These are phyloP conservation scores for Platorchestia sp. DNA, from an alignment of 1,140 invertebrate species.

Conservation along the genomic window DNA sequence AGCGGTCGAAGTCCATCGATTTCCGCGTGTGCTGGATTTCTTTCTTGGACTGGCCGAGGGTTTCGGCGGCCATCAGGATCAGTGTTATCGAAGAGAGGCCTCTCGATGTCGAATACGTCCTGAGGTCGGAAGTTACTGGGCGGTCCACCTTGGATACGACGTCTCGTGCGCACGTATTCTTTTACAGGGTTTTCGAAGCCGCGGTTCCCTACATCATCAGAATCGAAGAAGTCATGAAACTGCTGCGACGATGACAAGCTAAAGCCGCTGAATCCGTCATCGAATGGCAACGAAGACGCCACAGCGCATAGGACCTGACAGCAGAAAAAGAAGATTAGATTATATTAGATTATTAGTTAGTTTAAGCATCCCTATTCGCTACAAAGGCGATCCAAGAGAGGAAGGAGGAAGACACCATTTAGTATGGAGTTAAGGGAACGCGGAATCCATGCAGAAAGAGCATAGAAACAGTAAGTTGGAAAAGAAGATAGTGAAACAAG, in stretches of 20 bases:
- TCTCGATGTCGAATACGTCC: background rate
- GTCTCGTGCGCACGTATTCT: background rate
- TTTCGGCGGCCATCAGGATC: background rate
- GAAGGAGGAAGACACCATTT: too few relatives aligned
- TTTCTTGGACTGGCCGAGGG: background rate
- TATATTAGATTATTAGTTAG: too few relatives aligned
- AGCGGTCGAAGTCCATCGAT: background rate
- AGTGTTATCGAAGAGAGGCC: background rate
- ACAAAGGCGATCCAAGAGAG: too few relatives aligned
- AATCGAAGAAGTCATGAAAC: background rate
- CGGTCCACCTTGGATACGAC: slow-evolving; percentile 34
- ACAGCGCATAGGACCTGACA: background rate
- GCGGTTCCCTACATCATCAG: background rate
- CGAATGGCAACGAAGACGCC: background rate
- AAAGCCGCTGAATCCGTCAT: background rate
- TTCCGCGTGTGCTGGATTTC: background rate
- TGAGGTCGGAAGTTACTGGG: slow-evolving; percentile 2
- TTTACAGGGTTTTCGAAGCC: background rate
- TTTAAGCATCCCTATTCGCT: too few relatives aligned
- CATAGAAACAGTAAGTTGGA: too few relatives aligned
- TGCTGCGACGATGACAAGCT: background rate
- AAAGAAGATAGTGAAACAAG: too few relatives aligned
- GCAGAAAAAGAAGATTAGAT: too few relatives aligned
- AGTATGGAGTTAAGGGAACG: too few relatives aligned
- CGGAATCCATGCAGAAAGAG: too few relatives aligned